A percentile compares a stretch with the other conserved stretches of the same genome.
These are phyloP conservation scores for Pontoporia blainvillei DNA, from an alignment of 2,113 vertebrate genomes.

Conservation along the genomic window DNA sequence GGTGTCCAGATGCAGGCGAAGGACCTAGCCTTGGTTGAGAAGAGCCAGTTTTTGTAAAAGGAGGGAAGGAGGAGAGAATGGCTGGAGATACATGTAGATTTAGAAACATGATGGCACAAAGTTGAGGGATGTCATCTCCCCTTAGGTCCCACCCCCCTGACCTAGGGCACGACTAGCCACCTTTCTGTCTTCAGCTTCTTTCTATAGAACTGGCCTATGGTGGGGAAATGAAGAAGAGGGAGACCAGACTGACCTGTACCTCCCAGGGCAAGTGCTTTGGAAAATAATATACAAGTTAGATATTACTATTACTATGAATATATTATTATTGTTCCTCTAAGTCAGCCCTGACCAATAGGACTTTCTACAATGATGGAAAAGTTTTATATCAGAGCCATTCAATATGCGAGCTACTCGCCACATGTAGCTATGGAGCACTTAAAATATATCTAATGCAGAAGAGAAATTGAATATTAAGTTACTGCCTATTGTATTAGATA, in stretches of 20 bases:
- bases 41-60: conserved; percentile 18
- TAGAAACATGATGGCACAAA: not conserved
- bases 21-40: not conserved
- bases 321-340: not conserved
- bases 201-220: not conserved
- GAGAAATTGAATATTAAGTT: conserved; percentile 1
- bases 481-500: not conserved
- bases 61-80: not conserved
- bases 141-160: not conserved
- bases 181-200: not conserved
- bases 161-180: not conserved
- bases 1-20: not conserved
- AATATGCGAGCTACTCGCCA: not conserved
- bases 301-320: not conserved
- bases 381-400: not conserved
- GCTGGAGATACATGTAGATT: not conserved
- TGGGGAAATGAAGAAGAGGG: not conserved
- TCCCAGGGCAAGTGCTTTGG: not conserved
- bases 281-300: not conserved
- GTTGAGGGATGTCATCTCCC: not conserved
- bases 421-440: not conserved
- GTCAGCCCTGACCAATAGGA: not conserved
- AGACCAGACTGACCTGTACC: not conserved
- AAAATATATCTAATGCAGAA: not conserved
- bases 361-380: not conserved